Percentiles rank a stretch among this genome's conserved stretches.
Evolutionary conservation across 1,140 invertebrate species (phyloP).

Genomic region (Oryzaephilus surinamensis): DNA sequence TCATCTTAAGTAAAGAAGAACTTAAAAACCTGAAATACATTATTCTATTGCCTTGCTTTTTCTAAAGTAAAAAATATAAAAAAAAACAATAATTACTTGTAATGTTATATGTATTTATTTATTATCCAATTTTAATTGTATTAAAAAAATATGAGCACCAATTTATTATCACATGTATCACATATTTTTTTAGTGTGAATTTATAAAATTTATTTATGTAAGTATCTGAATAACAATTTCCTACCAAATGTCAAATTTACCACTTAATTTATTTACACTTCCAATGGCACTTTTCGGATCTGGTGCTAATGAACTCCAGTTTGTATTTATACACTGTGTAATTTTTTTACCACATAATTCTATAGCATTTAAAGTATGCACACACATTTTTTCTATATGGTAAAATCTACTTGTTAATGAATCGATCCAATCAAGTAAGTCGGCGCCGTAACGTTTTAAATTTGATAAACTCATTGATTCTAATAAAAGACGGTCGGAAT

Average conservation of each 20-base stretch:
- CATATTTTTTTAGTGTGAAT: no score
- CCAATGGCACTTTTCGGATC: slow-evolving; percentile 75
- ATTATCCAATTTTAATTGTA: no score
- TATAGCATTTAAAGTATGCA: slow-evolving; percentile 22
- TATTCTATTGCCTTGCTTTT: no score
- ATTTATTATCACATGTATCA: slow-evolving; percentile 1
- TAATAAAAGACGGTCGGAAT: slow-evolving; percentile 33
- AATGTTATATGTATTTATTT: no score
- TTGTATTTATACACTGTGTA: slow-evolving; percentile 53
- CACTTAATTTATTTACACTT: slow-evolving; percentile 16
- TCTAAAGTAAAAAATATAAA: no score
- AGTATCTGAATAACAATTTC: background rate
- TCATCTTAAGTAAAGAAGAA: no score
- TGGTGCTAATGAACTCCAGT: slow-evolving; percentile 80
- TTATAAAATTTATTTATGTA: background rate
- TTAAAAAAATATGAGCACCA: slow-evolving; percentile 4
- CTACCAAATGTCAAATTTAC: slow-evolving; percentile 26
- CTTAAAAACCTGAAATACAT: no score
- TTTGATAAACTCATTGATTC: slow-evolving; percentile 40
- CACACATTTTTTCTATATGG: slow-evolving; percentile 53
- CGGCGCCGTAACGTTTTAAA: slow-evolving; percentile 46
- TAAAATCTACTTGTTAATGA: slow-evolving; percentile 53
- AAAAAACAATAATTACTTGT: no score
- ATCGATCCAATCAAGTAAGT: slow-evolving; percentile 70
- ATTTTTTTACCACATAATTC: slow-evolving; percentile 38